Base-by-base conservation (phyloP, 2,888 invertebrate species). In the Tribolium freemani region DNA sequence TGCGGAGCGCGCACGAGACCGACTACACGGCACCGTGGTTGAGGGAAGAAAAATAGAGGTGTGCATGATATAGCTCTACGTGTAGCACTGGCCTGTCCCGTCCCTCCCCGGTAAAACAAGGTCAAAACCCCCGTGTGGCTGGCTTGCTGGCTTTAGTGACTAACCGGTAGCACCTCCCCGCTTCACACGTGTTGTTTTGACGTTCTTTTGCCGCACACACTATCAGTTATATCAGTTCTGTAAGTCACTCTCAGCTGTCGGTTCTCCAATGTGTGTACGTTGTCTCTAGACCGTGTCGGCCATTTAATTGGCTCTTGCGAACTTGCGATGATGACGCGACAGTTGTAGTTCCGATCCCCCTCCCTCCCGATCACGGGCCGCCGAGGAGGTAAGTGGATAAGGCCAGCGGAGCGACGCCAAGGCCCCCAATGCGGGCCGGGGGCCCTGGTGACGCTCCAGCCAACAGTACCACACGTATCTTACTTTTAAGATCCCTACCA, bases 21-120 rank as follows among this genome's bases (percentile, higher is more conserved):
- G 98, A 94, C 96, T 99, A 92, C 98, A 99, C 94, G 98, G 98
- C 94, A 97, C 98, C 92, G 97, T 98, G 95, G 98, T 99, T 94
- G 99, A 99, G 95, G 99, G 99, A 93, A 95, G 99, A 93, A 99
- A 99, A 94, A 98, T 99, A 94, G 99, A 99, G 97, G 98, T 98
- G 95, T 96, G 95, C 95, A 95, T 96, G 95, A 93, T 88, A 83
- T 86, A 85, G 83, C 84, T 88, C 83, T 90, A 90, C 90, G 89
- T 90, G 90, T 90, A 90, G 90, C 90, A 90, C 86, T 86, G 86
- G 86, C 86, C 86, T 86, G 85, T 86, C 85, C 85, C 86, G 84
- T 85, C 85, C 85, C 86, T 86, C 86, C 86, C 85, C 86, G 86
- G 86, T 86, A 87, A 86, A 86, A 86, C 84, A 87, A 86, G 85